Conservation (phyloP, 2,888 invertebrate genomes). For the Cerceris rybyensis region DNA sequence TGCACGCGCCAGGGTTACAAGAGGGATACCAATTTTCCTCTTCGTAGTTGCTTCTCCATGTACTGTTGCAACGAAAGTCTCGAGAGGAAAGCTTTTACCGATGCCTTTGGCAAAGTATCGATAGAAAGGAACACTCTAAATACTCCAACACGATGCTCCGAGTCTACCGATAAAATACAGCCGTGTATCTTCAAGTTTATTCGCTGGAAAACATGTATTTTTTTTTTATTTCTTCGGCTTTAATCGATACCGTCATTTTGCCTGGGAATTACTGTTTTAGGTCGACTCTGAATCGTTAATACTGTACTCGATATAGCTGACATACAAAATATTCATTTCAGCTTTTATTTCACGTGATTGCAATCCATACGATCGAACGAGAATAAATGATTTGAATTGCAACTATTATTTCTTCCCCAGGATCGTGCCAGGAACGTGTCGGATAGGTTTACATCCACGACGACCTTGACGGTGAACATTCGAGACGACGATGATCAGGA, state of each 20-base stretch:
- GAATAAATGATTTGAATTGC: neutral
- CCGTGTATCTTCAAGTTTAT: too few relatives aligned
- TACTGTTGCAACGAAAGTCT: slow-evolving; percentile 1
- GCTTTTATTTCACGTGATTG: too few relatives aligned
- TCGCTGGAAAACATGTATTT: too few relatives aligned
- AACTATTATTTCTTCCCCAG: slow-evolving; percentile 82
- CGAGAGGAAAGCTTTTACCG: neutral
- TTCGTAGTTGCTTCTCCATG: neutral
- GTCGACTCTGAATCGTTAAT: too few relatives aligned
- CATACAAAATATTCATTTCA: too few relatives aligned
- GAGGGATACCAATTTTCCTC: slow-evolving; percentile 14
- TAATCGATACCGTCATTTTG: too few relatives aligned
- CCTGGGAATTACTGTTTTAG: too few relatives aligned
- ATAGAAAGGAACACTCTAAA: too few relatives aligned
- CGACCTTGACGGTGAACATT: slow-evolving; percentile 92
- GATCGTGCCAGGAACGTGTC: slow-evolving; percentile 92
- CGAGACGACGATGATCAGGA: slow-evolving; percentile 95
- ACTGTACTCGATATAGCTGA: too few relatives aligned
- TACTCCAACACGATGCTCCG: too few relatives aligned
- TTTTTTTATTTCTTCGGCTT: too few relatives aligned
- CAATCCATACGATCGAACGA: neutral
- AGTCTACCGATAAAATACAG: too few relatives aligned
- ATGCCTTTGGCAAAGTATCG: neutral
- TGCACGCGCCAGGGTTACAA: slow-evolving; percentile 15
- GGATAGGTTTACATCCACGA: slow-evolving; percentile 91